Base-by-base conservation (phyloP, 2,888 invertebrate genomes). In the Blomia tropicalis region DNA sequence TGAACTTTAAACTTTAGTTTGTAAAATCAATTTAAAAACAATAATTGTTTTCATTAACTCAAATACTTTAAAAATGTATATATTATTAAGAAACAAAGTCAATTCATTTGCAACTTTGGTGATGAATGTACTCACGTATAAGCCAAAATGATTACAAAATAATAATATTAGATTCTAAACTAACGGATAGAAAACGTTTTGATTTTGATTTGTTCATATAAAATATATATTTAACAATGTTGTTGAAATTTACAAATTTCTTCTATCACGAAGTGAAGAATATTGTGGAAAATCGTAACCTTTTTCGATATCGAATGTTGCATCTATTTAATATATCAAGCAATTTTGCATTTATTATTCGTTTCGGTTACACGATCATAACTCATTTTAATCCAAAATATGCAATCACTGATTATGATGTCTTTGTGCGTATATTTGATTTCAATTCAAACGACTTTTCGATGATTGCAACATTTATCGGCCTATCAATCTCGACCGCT, bases 261-360 rank as follows among this genome's bases (percentile, higher is more conserved):
- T 47, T 47, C 51, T 47, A 47, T n/a, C 5, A 27, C 51, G 51
- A 47, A n/a, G 51, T 47, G 51, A 47, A 47, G 51, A n/a, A 47
- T n/a, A 47, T 47, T 27, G 51, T 47, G 22, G 51, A 47, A n/a
- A 47, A 47, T 27, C 51, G 51, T 22, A 14, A 47, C 7, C n/a
- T n/a, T 7, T 14, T 27, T 47, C 51, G 51, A 7, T 47, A 47
- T n/a, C 7, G 22, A 22, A 7, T 27, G 7, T 11, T 47, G 7
- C 51, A 47, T n/a, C 22, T 7, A n/a, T n/a, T 47, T 14, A 47
- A 47, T 14, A 22, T 22, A 11, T 22, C 22, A 7, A 47, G 7
- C 51, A 47, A 47, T 27, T 7, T 47, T 27, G n/a, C 14, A 7
- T 47, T 47, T 27, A 19, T 47, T 7, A 11, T 47, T 7, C 51